Evolutionary conservation across 1,140 invertebrate species (phyloP).

Genomic region (Drosophila repleta): DNA sequence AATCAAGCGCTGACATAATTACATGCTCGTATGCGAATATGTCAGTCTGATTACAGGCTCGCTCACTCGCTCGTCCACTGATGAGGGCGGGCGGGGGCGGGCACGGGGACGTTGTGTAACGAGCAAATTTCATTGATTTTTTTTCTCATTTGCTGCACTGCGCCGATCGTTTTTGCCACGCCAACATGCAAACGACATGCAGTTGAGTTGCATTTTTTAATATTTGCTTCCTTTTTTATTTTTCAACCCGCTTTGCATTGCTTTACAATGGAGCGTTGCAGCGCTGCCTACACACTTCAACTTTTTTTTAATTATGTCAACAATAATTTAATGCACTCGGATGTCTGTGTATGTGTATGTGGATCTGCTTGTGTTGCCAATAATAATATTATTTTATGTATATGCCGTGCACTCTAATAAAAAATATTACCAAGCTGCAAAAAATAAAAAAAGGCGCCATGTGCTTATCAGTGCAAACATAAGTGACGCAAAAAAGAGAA

Average conservation of each 20-base stretch:
- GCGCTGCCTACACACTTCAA: constrained; percentile 30
- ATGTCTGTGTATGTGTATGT: constrained; percentile 3
- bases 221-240: constrained; percentile 13
- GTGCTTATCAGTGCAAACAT: constrained; percentile 31
- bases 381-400: constrained; percentile 65
- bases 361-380: constrained; percentile 55
- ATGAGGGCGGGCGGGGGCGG: too few species aligned
- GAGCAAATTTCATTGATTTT: constrained; percentile 62
- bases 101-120: constrained; percentile 33
- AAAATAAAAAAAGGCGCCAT: constrained; percentile 17
- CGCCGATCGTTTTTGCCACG: constrained; percentile 29
- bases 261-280: constrained; percentile 6
- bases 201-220: constrained; percentile 47
- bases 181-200: constrained; percentile 65
- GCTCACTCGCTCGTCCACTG: constrained; percentile 27
- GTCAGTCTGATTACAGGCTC: constrained; percentile 58
- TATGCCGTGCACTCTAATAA: constrained; percentile 27
- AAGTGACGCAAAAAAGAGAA: neutral
- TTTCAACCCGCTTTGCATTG: constrained; percentile 11
- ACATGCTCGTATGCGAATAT: constrained; percentile 60
- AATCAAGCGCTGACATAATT: constrained; percentile 73
- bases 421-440: constrained; percentile 1
- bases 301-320: constrained; percentile 54
- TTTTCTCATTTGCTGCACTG: constrained; percentile 16
- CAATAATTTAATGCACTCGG: constrained; percentile 70